Percentiles rank a stretch among this genome's conserved stretches.
Evolutionary conservation across 2,113 vertebrate species (phyloP).

Genomic region (Peromyscus californicus): DNA sequence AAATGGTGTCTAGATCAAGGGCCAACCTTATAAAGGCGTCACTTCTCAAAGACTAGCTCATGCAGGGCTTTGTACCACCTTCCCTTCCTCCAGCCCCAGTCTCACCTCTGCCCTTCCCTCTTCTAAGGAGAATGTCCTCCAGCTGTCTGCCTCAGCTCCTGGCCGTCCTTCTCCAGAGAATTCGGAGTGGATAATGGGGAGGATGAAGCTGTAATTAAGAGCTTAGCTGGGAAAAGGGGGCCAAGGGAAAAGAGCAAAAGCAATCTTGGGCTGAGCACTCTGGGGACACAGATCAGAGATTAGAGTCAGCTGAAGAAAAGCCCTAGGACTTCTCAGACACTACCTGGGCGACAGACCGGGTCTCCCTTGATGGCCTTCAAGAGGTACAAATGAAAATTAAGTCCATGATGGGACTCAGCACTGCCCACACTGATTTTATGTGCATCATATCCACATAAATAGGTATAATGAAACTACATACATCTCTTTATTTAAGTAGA

Average conservation of each 20-base stretch:
- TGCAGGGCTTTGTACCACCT: not conserved
- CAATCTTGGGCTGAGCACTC: not conserved
- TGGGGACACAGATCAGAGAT: not conserved
- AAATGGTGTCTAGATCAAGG: constrained; percentile 15
- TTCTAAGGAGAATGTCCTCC: not conserved
- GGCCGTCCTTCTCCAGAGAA: not conserved
- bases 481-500: not conserved
- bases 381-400: not conserved
- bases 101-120: not conserved
- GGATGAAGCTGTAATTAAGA: constrained; percentile 23
- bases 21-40: not conserved
- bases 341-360: not conserved
- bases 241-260: not conserved
- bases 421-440: not conserved
- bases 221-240: not conserved
- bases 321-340: not conserved
- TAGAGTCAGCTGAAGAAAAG: not conserved
- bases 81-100: not conserved
- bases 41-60: not conserved
- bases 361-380: not conserved
- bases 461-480: constrained; percentile 14
- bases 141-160: not conserved
- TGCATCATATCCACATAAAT: not conserved
- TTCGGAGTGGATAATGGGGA: not conserved
- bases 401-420: not conserved